Evolutionary conservation across 53 echinoderm and acorn worm genomes (phyloP).

Genomic region (Astropecten irregularis): DNA sequence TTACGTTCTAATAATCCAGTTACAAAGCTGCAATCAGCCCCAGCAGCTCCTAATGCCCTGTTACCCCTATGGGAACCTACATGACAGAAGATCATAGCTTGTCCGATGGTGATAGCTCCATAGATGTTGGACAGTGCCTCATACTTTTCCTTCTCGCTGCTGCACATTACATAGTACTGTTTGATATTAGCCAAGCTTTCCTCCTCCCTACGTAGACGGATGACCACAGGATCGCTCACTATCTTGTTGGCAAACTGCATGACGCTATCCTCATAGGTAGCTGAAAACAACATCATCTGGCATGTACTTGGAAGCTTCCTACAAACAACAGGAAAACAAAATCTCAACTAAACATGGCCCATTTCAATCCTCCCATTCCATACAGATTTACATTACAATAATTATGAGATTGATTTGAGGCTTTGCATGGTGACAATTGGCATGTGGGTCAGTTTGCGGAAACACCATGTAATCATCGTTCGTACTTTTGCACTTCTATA

Average conservation of each 20-base stretch:
- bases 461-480: too few species aligned
- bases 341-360: too few species aligned
- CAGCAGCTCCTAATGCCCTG: too few species aligned
- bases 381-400: too few species aligned
- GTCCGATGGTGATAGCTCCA: conserved; percentile 87
- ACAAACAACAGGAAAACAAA: too few species aligned
- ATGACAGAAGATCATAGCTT: conserved; percentile 97
- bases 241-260: conserved; percentile 89
- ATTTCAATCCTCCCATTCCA: too few species aligned
- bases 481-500: too few species aligned
- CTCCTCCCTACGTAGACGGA: conserved; percentile 85
- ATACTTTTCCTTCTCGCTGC: conserved; percentile 79
- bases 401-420: too few species aligned
- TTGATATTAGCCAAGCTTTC: conserved; percentile 92
- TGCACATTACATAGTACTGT: conserved; percentile 85
- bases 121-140: conserved; percentile 91
- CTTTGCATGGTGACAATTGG: too few species aligned
- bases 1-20: too few species aligned
- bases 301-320: conserved; percentile 60
- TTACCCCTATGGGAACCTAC: conserved; percentile 70
- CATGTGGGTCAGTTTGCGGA: too few species aligned
- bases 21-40: too few species aligned
- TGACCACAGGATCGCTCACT: conserved; percentile 80
- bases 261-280: conserved; percentile 85
- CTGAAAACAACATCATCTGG: conserved; percentile 99